Evolutionary conservation across 1,140 invertebrate species (phyloP), one percentile per base, ranked within the genome.

Genomic region (Zophobas morio): DNA sequence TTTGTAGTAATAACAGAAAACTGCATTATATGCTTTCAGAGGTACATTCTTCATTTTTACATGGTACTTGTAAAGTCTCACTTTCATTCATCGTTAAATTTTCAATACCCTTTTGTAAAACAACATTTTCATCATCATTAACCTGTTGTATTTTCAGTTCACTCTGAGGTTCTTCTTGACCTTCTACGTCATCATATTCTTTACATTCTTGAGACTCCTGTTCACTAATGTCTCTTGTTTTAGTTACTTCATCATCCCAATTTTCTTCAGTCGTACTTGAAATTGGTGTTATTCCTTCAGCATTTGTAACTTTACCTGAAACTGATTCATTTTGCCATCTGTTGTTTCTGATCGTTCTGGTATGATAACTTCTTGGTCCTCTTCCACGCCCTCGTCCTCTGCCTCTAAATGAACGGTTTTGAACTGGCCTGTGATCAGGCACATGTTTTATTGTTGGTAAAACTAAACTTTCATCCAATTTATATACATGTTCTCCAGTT

Each of bases 371-470:
- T 1, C 39, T 42, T 47, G 5, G 47, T 20, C 73, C 53, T 1
- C 74, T 40, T 0, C 74, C 37, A 36, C 77, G 76, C 3, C 79
- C 79, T 36, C 77, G 75, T 35, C 80, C 78, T 40, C 80, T 60
- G 8, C 75, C 73, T n/a, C 60, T 66, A 32, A 42, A 66, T 2
- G 71, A 47, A 1, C 47, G 20, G 37, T 53, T 54, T 71, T 75
- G 40, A 33, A 36, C 37, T 33, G 40, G 57, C 39, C 20, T 33
- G 8, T 78, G 51, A 53, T 81, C 79, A 6, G 81, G 81, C 8
- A 81, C 70, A 72, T 80, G 79, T 74, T 78, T 81, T 2, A 81
- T 77, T 34, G 80, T 76, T 60, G 56, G 53, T 60, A 79, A 73
- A 78, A 74, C 78, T 66, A 70, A 79, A 8, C 57, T 57, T 76